These are phyloP conservation scores for Lasiommata megera DNA, from an alignment of 2,888 invertebrate species.

Conservation along the genomic window DNA sequence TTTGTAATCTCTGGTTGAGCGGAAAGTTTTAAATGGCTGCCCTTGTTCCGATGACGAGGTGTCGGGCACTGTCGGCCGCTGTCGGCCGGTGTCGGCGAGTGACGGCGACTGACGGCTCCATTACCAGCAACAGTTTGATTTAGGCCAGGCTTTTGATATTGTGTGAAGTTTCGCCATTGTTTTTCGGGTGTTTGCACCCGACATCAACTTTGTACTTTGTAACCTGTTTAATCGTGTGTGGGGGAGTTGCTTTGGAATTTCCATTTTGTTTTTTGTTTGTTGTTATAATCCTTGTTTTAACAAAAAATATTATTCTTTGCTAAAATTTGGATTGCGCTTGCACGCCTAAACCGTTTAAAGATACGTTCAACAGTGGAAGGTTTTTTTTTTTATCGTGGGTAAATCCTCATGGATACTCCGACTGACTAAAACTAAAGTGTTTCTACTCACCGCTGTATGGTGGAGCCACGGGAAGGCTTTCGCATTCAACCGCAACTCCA, in stretches of 20 bases:
- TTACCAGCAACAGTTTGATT: slow-evolving; percentile 50
- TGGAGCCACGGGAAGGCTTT: too few species aligned
- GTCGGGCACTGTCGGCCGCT: slow-evolving; percentile 53
- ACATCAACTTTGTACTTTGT: slow-evolving; percentile 19
- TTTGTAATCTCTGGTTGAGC: slow-evolving; percentile 28
- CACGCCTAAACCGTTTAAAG: too few species aligned
- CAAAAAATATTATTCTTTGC: too few species aligned
- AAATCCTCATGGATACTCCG: too few species aligned
- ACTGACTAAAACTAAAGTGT: too few species aligned
- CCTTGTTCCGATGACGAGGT: slow-evolving; percentile 56
- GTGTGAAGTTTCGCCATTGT: slow-evolving; percentile 30
- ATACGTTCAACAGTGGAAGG: too few species aligned
- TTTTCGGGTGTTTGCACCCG: slow-evolving; percentile 25
- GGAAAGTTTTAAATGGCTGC: slow-evolving; percentile 61
- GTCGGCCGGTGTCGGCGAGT: slow-evolving; percentile 56
- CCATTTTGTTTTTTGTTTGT: neutral
- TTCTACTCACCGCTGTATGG: too few species aligned
- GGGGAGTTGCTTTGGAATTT: slow-evolving; percentile 7
- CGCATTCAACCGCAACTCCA: too few species aligned
- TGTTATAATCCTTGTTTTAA: too few species aligned
- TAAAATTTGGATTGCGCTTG: too few species aligned
- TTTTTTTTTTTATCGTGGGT: too few species aligned
- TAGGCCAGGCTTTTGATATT: slow-evolving; percentile 38
- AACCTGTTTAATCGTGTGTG: slow-evolving; percentile 8
- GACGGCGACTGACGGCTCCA: slow-evolving; percentile 55